Conservation (phyloP, 2,113 vertebrate species). For the Cavia porcellus region DNA sequence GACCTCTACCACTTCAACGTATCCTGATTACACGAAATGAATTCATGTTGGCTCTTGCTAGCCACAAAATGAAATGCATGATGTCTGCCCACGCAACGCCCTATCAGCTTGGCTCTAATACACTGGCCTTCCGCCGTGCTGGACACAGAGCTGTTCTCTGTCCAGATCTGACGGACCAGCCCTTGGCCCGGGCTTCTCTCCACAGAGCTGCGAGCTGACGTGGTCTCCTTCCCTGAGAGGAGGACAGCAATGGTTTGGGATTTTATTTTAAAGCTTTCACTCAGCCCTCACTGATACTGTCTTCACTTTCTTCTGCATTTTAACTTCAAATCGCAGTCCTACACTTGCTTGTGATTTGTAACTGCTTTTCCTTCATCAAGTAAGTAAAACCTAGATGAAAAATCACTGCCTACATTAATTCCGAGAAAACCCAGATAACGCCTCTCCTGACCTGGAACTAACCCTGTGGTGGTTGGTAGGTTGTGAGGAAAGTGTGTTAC, state of each 20-base stretch:
- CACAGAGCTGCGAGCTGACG: background rate
- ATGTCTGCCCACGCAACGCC: background rate
- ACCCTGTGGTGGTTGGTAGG: background rate
- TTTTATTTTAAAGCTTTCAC: background rate
- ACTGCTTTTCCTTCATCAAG: background rate
- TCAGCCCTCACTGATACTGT: background rate
- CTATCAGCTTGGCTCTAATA: background rate
- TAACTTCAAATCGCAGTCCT: background rate
- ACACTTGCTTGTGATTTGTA: background rate
- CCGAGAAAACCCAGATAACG: conserved; percentile 29
- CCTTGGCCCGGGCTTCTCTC: background rate
- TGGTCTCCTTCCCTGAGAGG: background rate
- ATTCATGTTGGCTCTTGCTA: background rate
- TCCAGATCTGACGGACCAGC: background rate
- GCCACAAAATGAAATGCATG: background rate
- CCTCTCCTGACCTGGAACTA: conserved; percentile 68
- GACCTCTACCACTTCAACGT: background rate
- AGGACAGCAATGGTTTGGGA: background rate
- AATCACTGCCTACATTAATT: background rate
- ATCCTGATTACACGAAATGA: background rate
- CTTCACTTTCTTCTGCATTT: background rate
- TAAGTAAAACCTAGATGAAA: conserved; percentile 44
- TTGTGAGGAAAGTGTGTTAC: background rate
- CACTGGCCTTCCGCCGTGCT: background rate
- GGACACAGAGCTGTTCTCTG: background rate